These are phyloP conservation scores for Orthosia cruda DNA, from an alignment of 2,888 invertebrate species.

Conservation along the genomic window DNA sequence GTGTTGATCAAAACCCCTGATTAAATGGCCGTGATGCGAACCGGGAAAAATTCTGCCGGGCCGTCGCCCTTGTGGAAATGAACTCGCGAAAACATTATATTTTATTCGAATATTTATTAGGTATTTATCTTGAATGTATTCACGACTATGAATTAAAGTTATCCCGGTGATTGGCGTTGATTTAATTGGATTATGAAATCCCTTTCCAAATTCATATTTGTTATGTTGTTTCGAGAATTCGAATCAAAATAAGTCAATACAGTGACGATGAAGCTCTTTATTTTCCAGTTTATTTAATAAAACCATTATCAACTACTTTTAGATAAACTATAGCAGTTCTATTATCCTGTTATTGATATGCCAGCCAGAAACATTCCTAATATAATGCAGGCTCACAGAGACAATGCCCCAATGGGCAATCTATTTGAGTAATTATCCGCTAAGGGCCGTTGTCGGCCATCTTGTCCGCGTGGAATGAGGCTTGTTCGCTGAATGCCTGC, in stretches of 20 bases:
- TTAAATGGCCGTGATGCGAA: slow-evolving; percentile 85
- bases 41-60: slow-evolving; percentile 80
- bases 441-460: slow-evolving; percentile 91
- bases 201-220: slow-evolving; percentile 19
- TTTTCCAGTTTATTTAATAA: background rate
- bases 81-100: slow-evolving; percentile 66
- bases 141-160: slow-evolving; percentile 47
- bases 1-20: slow-evolving; percentile 91
- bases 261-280: background rate
- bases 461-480: slow-evolving; percentile 90
- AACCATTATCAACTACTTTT: background rate
- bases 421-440: slow-evolving; percentile 92
- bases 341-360: slow-evolving; percentile 72
- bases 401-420: slow-evolving; percentile 91
- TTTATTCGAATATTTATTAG: slow-evolving; percentile 68
- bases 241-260: background rate
- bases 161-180: slow-evolving; percentile 42
- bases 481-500: slow-evolving; percentile 87
- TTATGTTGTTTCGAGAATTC: slow-evolving; percentile 19
- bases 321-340: slow-evolving; percentile 16
- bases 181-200: slow-evolving; percentile 39
- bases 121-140: slow-evolving; percentile 59
- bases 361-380: slow-evolving; percentile 82
- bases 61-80: slow-evolving; percentile 68
- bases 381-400: slow-evolving; percentile 85